Evolutionary conservation across 2,797 vertebrate genomes (phyloP).

Genomic region (Phylloscopus collybita): DNA sequence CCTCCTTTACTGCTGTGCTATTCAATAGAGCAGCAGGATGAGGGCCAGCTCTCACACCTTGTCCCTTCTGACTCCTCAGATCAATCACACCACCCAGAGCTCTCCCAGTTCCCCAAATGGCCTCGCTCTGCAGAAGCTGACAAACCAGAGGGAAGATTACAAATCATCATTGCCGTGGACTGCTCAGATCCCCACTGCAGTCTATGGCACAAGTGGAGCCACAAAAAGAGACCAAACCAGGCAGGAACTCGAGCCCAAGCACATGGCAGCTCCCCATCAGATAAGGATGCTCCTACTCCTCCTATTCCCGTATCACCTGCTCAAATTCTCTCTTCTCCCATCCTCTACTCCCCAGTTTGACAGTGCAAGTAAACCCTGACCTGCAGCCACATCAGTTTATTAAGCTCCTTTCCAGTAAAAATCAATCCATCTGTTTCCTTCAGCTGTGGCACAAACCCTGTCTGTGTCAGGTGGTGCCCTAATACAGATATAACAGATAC

Average conservation of each 20-base stretch:
- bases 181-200: background rate
- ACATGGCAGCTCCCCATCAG: rapidly evolving
- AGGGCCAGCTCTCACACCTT: background rate
- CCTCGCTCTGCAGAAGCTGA: background rate
- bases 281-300: background rate
- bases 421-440: background rate
- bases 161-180: background rate
- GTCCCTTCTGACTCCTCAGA: background rate
- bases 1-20: background rate
- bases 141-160: background rate
- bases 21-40: background rate
- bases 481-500: background rate
- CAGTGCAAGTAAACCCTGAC: background rate
- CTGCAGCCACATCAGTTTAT: background rate
- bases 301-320: background rate
- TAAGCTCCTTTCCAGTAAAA: background rate
- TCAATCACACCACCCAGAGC: background rate
- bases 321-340: background rate
- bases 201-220: rapidly evolving
- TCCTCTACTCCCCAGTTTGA: background rate
- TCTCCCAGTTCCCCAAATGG: background rate
- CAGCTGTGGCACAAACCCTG: background rate
- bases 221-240: background rate
- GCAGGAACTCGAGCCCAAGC: background rate
- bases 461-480: background rate